These are phyloP conservation scores for Eupithecia inturbata DNA, from an alignment of 2,888 invertebrate genomes.

Conservation along the genomic window DNA sequence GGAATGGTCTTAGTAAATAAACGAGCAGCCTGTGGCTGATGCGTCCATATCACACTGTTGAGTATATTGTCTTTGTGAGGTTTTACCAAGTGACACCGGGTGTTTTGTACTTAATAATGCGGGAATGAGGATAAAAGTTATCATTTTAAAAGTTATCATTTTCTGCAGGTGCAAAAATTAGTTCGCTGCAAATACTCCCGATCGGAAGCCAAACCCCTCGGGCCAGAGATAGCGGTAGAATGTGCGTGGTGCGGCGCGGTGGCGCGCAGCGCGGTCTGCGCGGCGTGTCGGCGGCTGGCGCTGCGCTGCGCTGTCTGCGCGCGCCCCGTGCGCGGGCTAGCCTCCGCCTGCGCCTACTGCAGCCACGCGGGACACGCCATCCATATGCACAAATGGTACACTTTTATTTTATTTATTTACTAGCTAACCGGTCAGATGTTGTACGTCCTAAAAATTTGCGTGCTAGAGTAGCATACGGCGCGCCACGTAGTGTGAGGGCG, in stretches of 20 bases:
- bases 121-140: too few relatives aligned
- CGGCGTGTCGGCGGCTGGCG: constrained; percentile 89
- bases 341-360: constrained; percentile 94
- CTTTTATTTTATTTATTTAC: not conserved
- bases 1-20: too few relatives aligned
- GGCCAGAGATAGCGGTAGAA: constrained; percentile 89
- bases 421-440: too few relatives aligned
- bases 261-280: constrained; percentile 89
- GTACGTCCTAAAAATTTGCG: too few relatives aligned
- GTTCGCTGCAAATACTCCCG: constrained; percentile 66
- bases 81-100: too few relatives aligned
- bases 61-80: too few relatives aligned
- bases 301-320: constrained; percentile 93
- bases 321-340: constrained; percentile 92
- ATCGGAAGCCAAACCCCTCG: constrained; percentile 51
- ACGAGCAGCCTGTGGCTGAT: too few relatives aligned
- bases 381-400: constrained; percentile 92
- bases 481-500: too few relatives aligned
- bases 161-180: constrained; percentile 84
- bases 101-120: not conserved
- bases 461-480: too few relatives aligned
- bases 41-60: too few relatives aligned
- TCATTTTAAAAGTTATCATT: not conserved
- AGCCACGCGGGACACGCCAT: constrained; percentile 96
- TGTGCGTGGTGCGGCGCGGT: constrained; percentile 79